Evolutionary conservation across 2,888 invertebrate genomes (phyloP), one percentile per base, ranked within the genome.

Genomic region (Acanthacorydalis orientalis): DNA sequence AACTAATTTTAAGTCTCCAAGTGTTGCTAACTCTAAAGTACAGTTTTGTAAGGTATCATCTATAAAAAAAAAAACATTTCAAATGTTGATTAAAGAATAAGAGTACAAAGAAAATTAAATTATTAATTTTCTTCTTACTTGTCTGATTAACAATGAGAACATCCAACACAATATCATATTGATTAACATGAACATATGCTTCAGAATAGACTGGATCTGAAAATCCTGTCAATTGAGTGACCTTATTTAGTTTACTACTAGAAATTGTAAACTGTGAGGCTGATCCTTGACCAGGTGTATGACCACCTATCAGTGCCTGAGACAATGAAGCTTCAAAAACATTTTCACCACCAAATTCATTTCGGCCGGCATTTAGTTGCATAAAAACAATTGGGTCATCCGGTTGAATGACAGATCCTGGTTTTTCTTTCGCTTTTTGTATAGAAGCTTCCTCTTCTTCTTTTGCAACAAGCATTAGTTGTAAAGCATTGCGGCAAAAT

Each of bases 161-260:
- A 67, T 99, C 98, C 40, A 99, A 74, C 41, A 97, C 96, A 57
- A 97, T 96, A 64, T 97, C 97, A 69, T 95, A 96, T 64, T 95
- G 95, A 68, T 95, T 95, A 55, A 99, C 97, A 65, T 97, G 86
- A 1, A 99, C 97, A 61, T 97, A 91, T n/a, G 98, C 97, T 70
- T 99, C 98, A 0, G 98, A 92, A 67, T 99, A 99, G 51, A 99
- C 96, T 0, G 98, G 97, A 73, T 99, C 98, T 0, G 95, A 95
- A 70, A 97, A 97, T 11, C 97, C 98, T 4, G 98, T 97, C 59
- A 99, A 73, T 66, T 98, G 98, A 35, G 93, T 92, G 52, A 93
- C 91, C 67, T 83, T 83, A 51, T 78, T 78, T 14, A 80, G 60
- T 55, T 76, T 78, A 54, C 70, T 78, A 42, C 69, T 66, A 1